Base-by-base conservation (phyloP, 1,140 invertebrate genomes). In the Drosophila gunungcola region DNA sequence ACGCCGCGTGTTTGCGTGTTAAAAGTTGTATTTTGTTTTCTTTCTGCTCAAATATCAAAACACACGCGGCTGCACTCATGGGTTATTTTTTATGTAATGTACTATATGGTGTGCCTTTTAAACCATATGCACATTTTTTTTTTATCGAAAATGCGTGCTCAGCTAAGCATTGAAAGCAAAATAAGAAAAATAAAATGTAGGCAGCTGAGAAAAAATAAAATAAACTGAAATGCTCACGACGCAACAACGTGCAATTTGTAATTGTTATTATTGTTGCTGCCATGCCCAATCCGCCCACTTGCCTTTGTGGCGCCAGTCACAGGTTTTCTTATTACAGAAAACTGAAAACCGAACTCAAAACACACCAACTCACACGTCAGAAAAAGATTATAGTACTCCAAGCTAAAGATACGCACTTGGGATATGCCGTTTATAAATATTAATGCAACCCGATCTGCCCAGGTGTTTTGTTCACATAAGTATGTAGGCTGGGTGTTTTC, bases 91-190 rank as follows among this genome's bases (percentile, higher is more conserved):
- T 73, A 74, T 74, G 69, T 74, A 74, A 74, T 34, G 38, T 7
- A 52, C 43, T 63, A 53, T 52, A 36, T 38, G 41, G 41, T 73
- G 34, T 54, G 46, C 63, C 49, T 21, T 13, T 62, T 52, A 25
- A 42, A 62, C 62, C 43, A 62, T 48, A 49, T 68, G 13, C 7
- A 63, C 13, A 39, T 42, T 53, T 73, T 62, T 73, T 62, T 63
- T 49, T 74, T 74, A 74, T 74, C 72, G 70, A 74, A 74, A 74
- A 74, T 74, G 72, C 72, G 72, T 74, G 72, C 69, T 74, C 72
- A 74, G 70, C 72, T 74, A 63, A 73, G 67, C 67, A 70, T 56
- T 70, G 43, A 69, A 70, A 56, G 60, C 12, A 46, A 46, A 45
- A 34, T 12, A 46, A 58, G 21, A 34, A 27, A 58, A 58, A n/a